These are phyloP conservation scores for Salmo trutta DNA, from an alignment of 2,797 vertebrate genomes.

Conservation along the genomic window DNA sequence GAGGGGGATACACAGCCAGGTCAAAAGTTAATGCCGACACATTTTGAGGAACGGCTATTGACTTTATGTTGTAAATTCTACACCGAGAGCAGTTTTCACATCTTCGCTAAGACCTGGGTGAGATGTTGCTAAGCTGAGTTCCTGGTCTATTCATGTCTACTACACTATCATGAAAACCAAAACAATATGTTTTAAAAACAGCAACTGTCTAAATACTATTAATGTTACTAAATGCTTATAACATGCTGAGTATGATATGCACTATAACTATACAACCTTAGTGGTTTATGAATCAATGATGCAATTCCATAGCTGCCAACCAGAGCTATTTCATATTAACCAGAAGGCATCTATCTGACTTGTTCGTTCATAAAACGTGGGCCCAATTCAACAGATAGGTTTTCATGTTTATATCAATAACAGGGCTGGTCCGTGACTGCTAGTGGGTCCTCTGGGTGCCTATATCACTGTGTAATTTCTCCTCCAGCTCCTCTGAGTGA, in stretches of 20 bases:
- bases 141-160: not conserved
- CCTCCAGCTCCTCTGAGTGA: constrained; percentile 40
- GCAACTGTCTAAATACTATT: not conserved
- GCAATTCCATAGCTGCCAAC: constrained; percentile 38
- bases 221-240: not conserved
- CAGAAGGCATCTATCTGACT: constrained; percentile 33
- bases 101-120: constrained; percentile 10
- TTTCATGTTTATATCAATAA: constrained; percentile 55
- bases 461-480: constrained; percentile 54
- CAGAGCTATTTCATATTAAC: constrained; percentile 29
- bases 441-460: constrained; percentile 37
- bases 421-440: constrained; percentile 53
- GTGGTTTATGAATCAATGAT: constrained; percentile 21
- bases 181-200: not conserved
- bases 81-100: constrained; percentile 28
- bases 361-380: constrained; percentile 49
- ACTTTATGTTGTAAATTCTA: constrained; percentile 24
- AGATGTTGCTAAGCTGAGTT: not conserved
- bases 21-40: constrained; percentile 21
- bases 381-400: constrained; percentile 27
- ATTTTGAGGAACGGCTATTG: constrained; percentile 29
- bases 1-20: not conserved
- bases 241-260: too few relatives aligned
- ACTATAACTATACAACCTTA: not conserved
- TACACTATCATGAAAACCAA: not conserved